Evolutionary conservation across 2,888 invertebrate species (phyloP), one percentile per base, ranked within the genome.

Genomic region (Theristus sp.): DNA sequence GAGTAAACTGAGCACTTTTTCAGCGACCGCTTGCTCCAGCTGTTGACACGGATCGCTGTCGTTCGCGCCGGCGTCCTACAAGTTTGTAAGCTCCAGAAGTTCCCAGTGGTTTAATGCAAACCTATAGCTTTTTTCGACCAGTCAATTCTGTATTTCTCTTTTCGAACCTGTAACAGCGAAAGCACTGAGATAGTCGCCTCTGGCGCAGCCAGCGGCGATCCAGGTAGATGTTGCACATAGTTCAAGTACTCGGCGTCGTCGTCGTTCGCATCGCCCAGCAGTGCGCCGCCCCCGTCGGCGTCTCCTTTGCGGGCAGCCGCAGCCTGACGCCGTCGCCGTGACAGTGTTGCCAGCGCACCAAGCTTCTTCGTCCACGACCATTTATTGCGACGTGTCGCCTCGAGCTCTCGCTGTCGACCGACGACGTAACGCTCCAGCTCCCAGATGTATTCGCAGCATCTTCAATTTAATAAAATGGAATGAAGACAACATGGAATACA

Each of bases 401-500:
- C 38, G 38, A 38, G 6, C 38, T 38, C 38, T 38, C 38, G 38
- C 38, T 38, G 38, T 17, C 17, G 6, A 17, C 38, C 88, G 69
- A 90, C 90, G 66, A 89, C 82, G 0, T 85, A 84, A 73, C 90
- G 89, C 70, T 94, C 94, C 70, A 93, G 77, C 69, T 87, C 86
- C 2, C 89, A 86, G 6, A 93, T 87, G 73, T 91, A 90, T 49
- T 90, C 84, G 67, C 90, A 90, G 26, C 90, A 90, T 63, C 83
- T 82, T 38, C 17, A 38, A 38, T 38, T 38, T 38, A 38, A 6
- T 28, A 26, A 61, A 28, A 28, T 30, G 13, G 38, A 13, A 20
- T 20, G 10, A 13, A 10, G 38, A 13, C 47, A 47, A 26, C 52
- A 17, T 62, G n/a, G 22, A n/a, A n/a, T n/a, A n/a, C n/a, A n/a